These are phyloP conservation scores for Ahaetulla prasina DNA, from an alignment of 2,113 vertebrate genomes.

Conservation along the genomic window DNA sequence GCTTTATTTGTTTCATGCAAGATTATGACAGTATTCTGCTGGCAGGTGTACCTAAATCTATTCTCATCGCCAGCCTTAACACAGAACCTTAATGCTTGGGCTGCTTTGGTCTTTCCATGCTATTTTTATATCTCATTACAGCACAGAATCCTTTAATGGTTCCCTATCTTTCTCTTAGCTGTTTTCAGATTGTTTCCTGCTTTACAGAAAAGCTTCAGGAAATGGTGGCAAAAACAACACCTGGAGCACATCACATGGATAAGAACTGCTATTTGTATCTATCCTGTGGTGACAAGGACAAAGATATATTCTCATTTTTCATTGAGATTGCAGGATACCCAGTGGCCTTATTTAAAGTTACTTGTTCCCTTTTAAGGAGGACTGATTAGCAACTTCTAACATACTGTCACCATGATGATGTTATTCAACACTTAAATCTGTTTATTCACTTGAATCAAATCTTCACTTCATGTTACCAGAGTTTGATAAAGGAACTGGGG, in stretches of 20 bases:
- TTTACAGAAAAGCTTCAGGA: neutral
- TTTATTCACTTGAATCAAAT: neutral
- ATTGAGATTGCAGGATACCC: neutral
- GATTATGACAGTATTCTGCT: neutral
- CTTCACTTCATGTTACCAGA: neutral
- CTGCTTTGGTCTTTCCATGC: neutral
- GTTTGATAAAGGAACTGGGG: neutral
- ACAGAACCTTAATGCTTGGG: neutral
- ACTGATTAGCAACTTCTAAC: neutral
- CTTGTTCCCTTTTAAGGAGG: neutral
- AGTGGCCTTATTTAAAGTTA: neutral
- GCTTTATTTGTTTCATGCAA: neutral
- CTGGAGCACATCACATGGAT: neutral
- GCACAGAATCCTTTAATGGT: neutral
- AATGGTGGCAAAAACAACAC: neutral
- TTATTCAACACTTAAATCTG: neutral
- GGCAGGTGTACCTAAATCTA: neutral
- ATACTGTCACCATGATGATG: neutral
- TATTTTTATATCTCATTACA: neutral
- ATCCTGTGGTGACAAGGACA: neutral
- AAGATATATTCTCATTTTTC: neutral
- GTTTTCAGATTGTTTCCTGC: neutral
- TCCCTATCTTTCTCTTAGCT: neutral
- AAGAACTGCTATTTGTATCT: neutral
- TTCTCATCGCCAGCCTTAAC: neutral